phyloP scores from a whole-genome alignment of 2,888 invertebrate genomes.

The Hartigia nigra region DNA sequence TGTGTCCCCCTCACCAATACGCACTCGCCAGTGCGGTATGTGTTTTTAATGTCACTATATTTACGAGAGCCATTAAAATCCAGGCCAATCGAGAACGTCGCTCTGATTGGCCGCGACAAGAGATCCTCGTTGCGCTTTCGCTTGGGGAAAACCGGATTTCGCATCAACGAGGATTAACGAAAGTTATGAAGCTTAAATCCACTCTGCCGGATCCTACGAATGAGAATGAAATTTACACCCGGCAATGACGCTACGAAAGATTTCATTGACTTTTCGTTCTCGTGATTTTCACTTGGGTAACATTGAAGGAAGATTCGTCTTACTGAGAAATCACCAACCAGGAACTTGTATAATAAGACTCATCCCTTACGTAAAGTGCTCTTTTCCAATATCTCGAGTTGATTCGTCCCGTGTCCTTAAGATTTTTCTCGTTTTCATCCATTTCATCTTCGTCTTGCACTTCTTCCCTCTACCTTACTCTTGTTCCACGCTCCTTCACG shows the following conservation, averaged over 20 bases:
- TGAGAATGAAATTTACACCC: background rate
- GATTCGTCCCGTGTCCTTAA: background rate
- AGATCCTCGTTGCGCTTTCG: conserved; percentile 8
- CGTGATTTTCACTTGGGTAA: background rate
- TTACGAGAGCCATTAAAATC: conserved; percentile 26
- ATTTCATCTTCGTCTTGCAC: background rate
- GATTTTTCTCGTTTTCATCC: background rate
- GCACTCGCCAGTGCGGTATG: conserved; percentile 4
- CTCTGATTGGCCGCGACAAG: conserved; percentile 20
- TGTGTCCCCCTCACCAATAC: background rate
- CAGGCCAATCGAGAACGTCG: conserved; percentile 21
- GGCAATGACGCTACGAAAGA: background rate
- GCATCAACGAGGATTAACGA: background rate
- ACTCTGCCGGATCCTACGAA: background rate
- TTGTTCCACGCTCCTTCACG: background rate
- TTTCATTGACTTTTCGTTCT: background rate
- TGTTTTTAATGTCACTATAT: conserved; percentile 26
- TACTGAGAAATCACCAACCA: background rate
- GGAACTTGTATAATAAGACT: background rate
- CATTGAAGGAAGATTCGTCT: background rate
- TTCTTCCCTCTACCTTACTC: background rate
- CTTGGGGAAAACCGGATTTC: conserved; percentile 1
- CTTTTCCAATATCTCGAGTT: background rate
- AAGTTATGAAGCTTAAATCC: conserved; percentile 6
- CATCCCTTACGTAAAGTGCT: background rate